Base-by-base conservation (phyloP, 2,113 vertebrate genomes). In the Heptranchias perlo region DNA sequence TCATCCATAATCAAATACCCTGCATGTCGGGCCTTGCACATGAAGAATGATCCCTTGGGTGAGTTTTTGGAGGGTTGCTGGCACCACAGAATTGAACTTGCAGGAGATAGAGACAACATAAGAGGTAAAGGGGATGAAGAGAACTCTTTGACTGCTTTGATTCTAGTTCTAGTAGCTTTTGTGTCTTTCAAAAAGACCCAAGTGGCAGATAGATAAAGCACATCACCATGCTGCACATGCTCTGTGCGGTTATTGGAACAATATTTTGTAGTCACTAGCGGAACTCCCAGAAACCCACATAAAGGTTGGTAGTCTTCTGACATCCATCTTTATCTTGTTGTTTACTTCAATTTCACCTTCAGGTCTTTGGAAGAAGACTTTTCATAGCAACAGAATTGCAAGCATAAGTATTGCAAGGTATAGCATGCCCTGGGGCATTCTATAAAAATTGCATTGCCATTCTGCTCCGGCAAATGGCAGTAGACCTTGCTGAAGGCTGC, bases 391-490 rank as follows among this genome's bases (percentile, higher is more conserved):
- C 52, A 61, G 14, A 35, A 61, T n/a, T 92, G 52, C 11, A 58
- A 61, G 13, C 54, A 16, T 58, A 61, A 61, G 35, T 7, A 92
- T 61, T 92, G 31, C 87, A 58, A 31, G 87, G 28, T 92, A 18
- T 58, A n/a, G 61, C 54, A n/a, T 92, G 13, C 54, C 87, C 87
- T 92, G 87, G 87, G 14, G 87, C 52, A 61, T 16, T n/a, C 14
- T 92, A 58, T 35, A 54, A 61, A 61, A 91, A 92, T 61, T 92
- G 54, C 87, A 92, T 58, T 61, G 87, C 61, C 87, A 92, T n/a
- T 92, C 14, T n/a, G 28, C 54, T 61, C 52, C 61, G 54, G 31
- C 87, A n/a, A 58, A 92, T 92, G 87, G 13, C 31, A 61, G 14
- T n/a, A n/a, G 31, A 18, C 54, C 54, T 92, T 92, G 54, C 28